A percentile compares a stretch with the other conserved stretches of the same genome.
phyloP scores from a whole-genome alignment of 2,797 vertebrate genomes.

The Morus bassanus region DNA sequence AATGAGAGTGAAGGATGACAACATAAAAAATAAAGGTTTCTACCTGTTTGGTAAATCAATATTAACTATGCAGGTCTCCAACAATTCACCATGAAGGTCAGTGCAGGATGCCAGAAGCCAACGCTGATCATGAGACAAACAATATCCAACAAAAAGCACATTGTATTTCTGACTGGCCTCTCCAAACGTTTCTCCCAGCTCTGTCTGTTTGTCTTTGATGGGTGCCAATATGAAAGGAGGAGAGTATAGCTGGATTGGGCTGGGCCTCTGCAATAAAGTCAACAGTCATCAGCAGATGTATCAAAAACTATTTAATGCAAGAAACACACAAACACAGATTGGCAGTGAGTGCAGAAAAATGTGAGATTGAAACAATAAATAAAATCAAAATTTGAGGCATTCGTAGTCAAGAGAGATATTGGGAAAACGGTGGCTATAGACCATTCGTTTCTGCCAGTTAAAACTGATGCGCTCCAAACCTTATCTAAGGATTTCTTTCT shows the following conservation, averaged over 20 bases:
- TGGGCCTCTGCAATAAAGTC: constrained; percentile 82
- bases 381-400: neutral
- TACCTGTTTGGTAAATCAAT: constrained; percentile 96
- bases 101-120: constrained; percentile 98
- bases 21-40: neutral
- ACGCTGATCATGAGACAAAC: constrained; percentile 95
- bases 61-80: constrained; percentile 95
- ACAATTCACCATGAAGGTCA: constrained; percentile 92
- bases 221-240: constrained; percentile 93
- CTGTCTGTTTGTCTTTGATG: constrained; percentile 89
- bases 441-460: neutral
- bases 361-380: neutral
- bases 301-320: neutral
- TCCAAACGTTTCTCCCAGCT: constrained; percentile 89
- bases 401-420: neutral
- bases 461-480: neutral
- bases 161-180: constrained; percentile 91
- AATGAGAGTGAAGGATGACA: neutral
- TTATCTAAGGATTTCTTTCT: neutral
- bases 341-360: neutral
- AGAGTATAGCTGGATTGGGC: constrained; percentile 88
- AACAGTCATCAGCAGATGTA: neutral
- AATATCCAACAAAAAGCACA: constrained; percentile 95
- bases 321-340: neutral
- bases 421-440: neutral